Conservation (phyloP, 2,888 invertebrate genomes). For the Cheilosia scutellata region DNA sequence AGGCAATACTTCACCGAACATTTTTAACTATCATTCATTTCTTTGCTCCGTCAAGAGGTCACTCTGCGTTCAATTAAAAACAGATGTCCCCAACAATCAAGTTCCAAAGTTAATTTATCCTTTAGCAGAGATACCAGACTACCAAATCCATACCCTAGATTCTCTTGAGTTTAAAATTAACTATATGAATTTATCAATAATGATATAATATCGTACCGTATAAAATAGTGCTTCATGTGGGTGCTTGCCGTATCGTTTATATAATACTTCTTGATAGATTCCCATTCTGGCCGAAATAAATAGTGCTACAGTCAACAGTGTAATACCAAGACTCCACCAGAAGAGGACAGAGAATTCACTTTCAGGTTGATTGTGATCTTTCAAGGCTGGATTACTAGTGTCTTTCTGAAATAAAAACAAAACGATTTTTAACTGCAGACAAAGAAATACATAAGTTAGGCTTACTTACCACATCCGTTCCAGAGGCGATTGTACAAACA, state of each 20-base stretch:
- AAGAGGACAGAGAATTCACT: constrained; percentile 83
- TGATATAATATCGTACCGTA: constrained; percentile 85
- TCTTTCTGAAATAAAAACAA: constrained; percentile 82
- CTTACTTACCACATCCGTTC: constrained; percentile 86
- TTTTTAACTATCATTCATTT: too few species aligned
- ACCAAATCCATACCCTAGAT: too few species aligned
- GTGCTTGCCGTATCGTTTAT: constrained; percentile 94
- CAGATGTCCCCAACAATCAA: too few species aligned
- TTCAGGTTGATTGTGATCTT: constrained; percentile 67
- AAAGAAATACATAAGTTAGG: not conserved
- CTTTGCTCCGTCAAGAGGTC: too few species aligned
- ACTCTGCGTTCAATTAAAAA: too few species aligned
- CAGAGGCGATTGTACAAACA: constrained; percentile 95
- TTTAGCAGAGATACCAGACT: too few species aligned
- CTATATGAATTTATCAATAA: too few species aligned
- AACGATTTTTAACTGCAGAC: constrained; percentile 11
- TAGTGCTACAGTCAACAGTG: constrained; percentile 93
- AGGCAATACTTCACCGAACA: too few species aligned
- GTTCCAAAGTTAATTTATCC: too few species aligned
- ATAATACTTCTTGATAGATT: constrained; percentile 95
- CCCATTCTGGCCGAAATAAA: constrained; percentile 98
- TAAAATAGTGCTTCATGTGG: constrained; percentile 95
- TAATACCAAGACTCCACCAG: constrained; percentile 90
- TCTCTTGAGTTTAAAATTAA: too few species aligned
- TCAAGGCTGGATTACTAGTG: constrained; percentile 86